Evolutionary conservation across 1,140 invertebrate genomes (phyloP).

Genomic region (Cydia splendana): DNA sequence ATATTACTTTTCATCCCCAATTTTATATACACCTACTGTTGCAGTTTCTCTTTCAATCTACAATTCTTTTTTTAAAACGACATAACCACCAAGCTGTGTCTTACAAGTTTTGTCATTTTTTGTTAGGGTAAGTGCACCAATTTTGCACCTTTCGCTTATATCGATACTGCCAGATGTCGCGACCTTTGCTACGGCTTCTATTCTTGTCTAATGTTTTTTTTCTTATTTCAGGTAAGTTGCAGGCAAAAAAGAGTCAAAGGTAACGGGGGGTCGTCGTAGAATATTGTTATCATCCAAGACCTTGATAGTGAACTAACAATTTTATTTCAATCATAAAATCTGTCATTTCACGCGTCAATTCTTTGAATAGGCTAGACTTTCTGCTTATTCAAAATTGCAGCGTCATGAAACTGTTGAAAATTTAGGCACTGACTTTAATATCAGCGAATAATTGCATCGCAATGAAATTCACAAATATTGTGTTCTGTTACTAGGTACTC

Average conservation of each 20-base stretch:
- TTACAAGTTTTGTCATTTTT: background rate
- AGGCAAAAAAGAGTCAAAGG: slow-evolving; percentile 42
- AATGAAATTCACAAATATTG: no score
- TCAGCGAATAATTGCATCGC: no score
- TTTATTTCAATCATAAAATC: no score
- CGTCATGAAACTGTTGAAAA: no score
- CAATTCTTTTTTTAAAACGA: background rate
- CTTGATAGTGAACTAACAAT: no score
- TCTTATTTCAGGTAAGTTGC: slow-evolving; percentile 55
- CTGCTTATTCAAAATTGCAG: no score
- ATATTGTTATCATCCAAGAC: background rate
- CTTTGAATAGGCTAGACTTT: no score
- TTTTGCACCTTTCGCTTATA: slow-evolving; percentile 30
- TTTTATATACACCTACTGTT: slow-evolving; percentile 14
- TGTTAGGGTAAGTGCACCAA: background rate
- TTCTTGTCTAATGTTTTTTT: slow-evolving; percentile 54
- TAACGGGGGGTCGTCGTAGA: background rate
- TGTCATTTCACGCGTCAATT: no score
- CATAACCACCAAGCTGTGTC: background rate
- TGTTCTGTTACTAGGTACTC: no score
- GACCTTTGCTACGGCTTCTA: slow-evolving; percentile 51
- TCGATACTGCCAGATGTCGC: slow-evolving; percentile 42
- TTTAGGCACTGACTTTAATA: no score
- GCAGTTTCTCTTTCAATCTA: slow-evolving; percentile 20
- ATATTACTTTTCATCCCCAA: slow-evolving; percentile 11